These are phyloP conservation scores for Oxygymnocypris stewartii DNA, from an alignment of 2,113 vertebrate species.

Conservation along the genomic window DNA sequence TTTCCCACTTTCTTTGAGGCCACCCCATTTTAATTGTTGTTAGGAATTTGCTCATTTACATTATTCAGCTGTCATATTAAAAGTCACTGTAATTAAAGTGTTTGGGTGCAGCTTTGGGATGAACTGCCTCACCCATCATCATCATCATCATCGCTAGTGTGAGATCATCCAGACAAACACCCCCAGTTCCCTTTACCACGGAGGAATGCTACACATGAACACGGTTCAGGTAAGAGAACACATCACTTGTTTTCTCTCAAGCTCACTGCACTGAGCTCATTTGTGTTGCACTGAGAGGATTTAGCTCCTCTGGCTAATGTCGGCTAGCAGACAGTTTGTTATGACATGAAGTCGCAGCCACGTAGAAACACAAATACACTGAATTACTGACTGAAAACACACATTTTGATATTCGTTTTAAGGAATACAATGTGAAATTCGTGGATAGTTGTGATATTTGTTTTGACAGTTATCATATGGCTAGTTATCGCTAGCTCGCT, in stretches of 20 bases:
- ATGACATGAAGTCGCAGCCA: not conserved
- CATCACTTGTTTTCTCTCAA: not conserved
- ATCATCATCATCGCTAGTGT: conserved; percentile 2
- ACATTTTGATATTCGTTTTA: not conserved
- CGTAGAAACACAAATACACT: not conserved
- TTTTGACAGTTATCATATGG: not conserved
- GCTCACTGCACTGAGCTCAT: not conserved
- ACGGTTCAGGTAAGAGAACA: conserved; percentile 16
- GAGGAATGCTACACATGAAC: conserved; percentile 8
- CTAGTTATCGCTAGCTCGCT: not conserved
- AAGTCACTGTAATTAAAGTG: not conserved
- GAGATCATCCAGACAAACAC: conserved; percentile 21
- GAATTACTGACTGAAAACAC: not conserved
- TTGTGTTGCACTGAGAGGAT: not conserved
- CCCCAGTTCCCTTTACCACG: not conserved
- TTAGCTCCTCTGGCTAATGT: conserved; percentile 22
- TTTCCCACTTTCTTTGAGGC: not conserved
- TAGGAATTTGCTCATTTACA: not conserved
- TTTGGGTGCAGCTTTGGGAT: conserved; percentile 36
- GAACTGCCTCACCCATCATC: conserved; percentile 28
- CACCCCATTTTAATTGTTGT: not conserved
- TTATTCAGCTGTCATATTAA: not conserved
- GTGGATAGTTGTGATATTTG: not conserved
- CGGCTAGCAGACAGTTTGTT: conserved; percentile 18
- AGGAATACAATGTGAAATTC: not conserved